phyloP scores from a whole-genome alignment of 1,140 invertebrate species.

The Carcinoscorpius rotundicauda region DNA sequence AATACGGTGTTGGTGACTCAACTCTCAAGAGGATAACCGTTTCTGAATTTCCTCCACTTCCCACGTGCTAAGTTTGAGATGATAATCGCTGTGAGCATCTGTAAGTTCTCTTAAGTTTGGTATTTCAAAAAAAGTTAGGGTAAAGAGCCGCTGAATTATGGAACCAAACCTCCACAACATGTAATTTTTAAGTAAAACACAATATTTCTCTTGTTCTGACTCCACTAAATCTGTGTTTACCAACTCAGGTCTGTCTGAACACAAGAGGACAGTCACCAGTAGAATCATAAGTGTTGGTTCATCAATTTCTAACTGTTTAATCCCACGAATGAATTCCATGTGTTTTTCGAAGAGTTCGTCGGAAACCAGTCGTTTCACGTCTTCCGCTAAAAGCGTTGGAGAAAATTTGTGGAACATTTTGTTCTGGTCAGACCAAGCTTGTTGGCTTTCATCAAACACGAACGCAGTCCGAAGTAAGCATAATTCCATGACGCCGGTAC shows the following conservation, averaged over 20 bases:
- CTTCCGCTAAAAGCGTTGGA: conserved; percentile 19
- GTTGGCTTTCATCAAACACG: conserved; percentile 27
- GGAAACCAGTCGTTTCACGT: conserved; percentile 29
- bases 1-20: conserved; percentile 13
- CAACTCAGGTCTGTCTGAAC: conserved; percentile 38
- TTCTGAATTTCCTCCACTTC: conserved; percentile 29
- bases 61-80: conserved; percentile 31
- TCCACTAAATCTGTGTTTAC: conserved; percentile 29
- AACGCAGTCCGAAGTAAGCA: conserved; percentile 37
- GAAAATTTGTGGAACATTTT: conserved; percentile 16
- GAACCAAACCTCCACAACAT: conserved; percentile 37
- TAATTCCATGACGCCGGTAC: conserved; percentile 40
- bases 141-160: conserved; percentile 32
- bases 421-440: conserved; percentile 21
- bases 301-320: conserved; percentile 37
- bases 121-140: conserved; percentile 39
- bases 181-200: conserved; percentile 38
- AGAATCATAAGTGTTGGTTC: conserved; percentile 39
- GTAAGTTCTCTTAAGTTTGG: conserved; percentile 42
- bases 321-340: conserved; percentile 35
- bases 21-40: conserved; percentile 27
- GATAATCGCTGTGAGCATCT: conserved; percentile 39
- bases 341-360: conserved; percentile 38
- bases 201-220: conserved; percentile 39
- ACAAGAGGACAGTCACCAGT: conserved; percentile 40